Base-by-base conservation (phyloP, 2,113 vertebrate genomes). In the Cavia porcellus region DNA sequence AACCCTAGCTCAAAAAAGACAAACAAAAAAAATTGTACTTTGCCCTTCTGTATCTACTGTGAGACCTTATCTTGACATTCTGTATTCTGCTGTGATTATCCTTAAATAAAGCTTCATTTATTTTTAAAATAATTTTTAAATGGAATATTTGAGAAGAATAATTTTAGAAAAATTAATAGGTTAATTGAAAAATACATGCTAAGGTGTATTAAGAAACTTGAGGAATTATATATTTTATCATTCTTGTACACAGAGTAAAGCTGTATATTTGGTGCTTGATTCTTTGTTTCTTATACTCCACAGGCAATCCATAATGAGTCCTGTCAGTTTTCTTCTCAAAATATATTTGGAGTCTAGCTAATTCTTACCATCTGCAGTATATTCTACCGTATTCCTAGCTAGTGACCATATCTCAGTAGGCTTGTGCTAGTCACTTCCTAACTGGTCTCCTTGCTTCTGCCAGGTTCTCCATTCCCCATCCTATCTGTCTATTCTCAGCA, bases 61-160 rank as follows among this genome's bases (percentile, higher is more conserved):
- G 82, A 95, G 66, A 62, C 59, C 87, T 87, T 52, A 57, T 86
- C 64, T 68, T 93, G 38, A 64, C 32, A 57, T 2, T 77, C 35
- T 70, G 24, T 35, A 50, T 45, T 55, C 28, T 50, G 28, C 30
- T 86, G 25, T 93, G 28, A 86, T 86, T 70, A 91, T 82, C n/a
- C 38, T 77, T 35, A 90, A 83, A 59, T 20, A 93, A 38, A 45
- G 70, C 42, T 86, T 94, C 90, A 30, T 89, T 85, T 61, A 62
- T n/a, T 95, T 77, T 95, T 42, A 82, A 94, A 86, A 86, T 75
- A 79, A 61, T 90, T 4, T 92, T 94, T 86, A 77, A 66, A 47
- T 96, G 74, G 19, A 75, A 24, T 92, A 45, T 79, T 95, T 95
- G 75, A 2, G 80, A n/a, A 66, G 8, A 86, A 47, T 92, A 93